Conservation (phyloP, 1,140 invertebrate genomes). For the Drosophila kepulauana region DNA sequence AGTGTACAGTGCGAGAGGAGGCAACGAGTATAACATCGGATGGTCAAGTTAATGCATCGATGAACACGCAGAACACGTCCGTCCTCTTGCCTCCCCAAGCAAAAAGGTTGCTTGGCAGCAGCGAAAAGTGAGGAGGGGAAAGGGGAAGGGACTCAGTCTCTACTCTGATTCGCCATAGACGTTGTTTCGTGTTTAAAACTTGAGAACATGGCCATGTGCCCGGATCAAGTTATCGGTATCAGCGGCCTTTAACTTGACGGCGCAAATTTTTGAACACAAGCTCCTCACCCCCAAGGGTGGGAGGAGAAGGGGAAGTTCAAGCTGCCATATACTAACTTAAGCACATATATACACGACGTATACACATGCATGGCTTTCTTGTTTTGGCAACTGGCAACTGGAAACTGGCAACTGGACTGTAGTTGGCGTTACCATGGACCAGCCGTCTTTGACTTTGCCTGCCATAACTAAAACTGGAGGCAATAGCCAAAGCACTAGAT, state of each 20-base stretch:
- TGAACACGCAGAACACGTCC: conserved; percentile 51
- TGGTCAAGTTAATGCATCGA: conserved; percentile 70
- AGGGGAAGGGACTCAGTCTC: neutral
- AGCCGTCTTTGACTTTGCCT: conserved; percentile 62
- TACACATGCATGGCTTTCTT: conserved; percentile 38
- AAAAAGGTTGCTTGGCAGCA: neutral
- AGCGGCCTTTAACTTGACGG: conserved; percentile 64
- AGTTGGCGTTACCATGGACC: conserved; percentile 41
- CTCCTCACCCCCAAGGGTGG: neutral
- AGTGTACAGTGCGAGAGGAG: too few species aligned
- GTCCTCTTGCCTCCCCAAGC: conserved; percentile 1
- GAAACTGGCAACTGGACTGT: conserved; percentile 36
- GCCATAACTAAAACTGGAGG: conserved; percentile 74
- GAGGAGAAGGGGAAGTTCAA: neutral
- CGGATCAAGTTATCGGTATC: conserved; percentile 78
- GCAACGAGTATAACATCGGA: conserved; percentile 51
- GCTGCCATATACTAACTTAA: conserved; percentile 15
- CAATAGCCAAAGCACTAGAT: conserved; percentile 67
- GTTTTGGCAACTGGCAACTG: conserved; percentile 40
- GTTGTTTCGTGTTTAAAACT: conserved; percentile 58
- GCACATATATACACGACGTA: conserved; percentile 28
- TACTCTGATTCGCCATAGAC: conserved; percentile 29
- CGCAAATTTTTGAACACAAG: conserved; percentile 28
- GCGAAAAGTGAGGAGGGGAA: too few species aligned
- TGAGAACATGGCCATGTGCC: conserved; percentile 63